Base-by-base conservation (phyloP, 2,797 vertebrate genomes). In the Zalophus californianus region DNA sequence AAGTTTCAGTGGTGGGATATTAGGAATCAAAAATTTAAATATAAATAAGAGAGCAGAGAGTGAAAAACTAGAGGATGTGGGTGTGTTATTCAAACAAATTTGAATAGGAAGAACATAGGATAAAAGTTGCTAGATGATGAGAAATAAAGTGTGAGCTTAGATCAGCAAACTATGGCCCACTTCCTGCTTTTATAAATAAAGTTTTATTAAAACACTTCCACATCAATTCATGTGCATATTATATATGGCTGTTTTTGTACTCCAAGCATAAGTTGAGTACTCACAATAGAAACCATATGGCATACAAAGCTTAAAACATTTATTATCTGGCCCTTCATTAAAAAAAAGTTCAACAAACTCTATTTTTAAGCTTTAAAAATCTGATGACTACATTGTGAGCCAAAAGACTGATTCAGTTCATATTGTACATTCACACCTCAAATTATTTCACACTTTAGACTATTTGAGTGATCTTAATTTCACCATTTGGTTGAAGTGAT, bases 261-360 rank as follows among this genome's bases (percentile, higher is more conserved):
- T 11, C 25, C 0, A 41, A 90, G 66, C 20, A n/a, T 2, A 50
- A 85, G 9, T 3, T 88, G 25, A 95, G 54, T 38, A 87, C 41
- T 32, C 82, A 25, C 11, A 2, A 54, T 77, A 72, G 38, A 97
- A 93, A 86, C 20, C 16, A 60, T 6, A 73, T 0, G 32, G 23
- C 25, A 38, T 50, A 73, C 25, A 90, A 94, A 95, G 4, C 6
- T 60, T 95, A 48, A 92, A 95, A 68, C n/a, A 95, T 72, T 92
- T 92, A 64, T 62, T 90, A 32, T 62, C 41, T 44, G 5, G 15
- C 15, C 2, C 27, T 72, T 90, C 72, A 32, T 32, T 73, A 44
- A 44, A 89, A 94, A 94, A 91, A 75, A 78, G 12, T 86, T 93
- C 50, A 64, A 9, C 10, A 70, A 86, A 8, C 2, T 78, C 58